Conservation (phyloP, 2,797 vertebrate species). For the Ctenosaura bakeri region DNA sequence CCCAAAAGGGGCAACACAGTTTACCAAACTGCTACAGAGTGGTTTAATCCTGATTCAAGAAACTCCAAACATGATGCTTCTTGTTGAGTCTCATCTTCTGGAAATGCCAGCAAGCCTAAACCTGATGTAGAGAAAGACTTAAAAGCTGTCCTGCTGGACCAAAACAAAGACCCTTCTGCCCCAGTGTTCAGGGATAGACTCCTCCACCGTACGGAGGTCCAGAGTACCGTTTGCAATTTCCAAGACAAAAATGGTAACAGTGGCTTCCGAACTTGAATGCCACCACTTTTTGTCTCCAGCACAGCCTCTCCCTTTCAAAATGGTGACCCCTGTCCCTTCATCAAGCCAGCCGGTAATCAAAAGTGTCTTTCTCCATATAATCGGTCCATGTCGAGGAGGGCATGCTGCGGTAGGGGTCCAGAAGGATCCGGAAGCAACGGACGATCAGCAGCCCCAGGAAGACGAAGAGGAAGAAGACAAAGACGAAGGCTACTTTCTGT, state of each 20-base stretch:
- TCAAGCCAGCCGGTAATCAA: slow-evolving; percentile 89
- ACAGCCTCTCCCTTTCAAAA: too few species aligned
- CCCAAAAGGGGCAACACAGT: neutral
- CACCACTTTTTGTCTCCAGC: accelerated
- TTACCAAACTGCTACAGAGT: neutral
- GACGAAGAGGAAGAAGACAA: slow-evolving; percentile 88
- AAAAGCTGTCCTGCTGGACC: neutral
- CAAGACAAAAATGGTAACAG: too few species aligned
- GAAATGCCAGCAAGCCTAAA: neutral
- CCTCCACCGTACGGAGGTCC: too few species aligned
- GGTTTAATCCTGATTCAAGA: too few species aligned
- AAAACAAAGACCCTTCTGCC: neutral
- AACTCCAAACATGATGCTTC: too few species aligned
- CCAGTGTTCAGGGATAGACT: neutral
- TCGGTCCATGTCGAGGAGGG: slow-evolving; percentile 90
- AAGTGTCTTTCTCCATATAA: slow-evolving; percentile 90
- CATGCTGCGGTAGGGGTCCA: slow-evolving; percentile 90
- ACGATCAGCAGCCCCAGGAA: slow-evolving; percentile 89
- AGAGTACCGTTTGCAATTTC: neutral
- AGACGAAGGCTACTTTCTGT: slow-evolving; percentile 88
- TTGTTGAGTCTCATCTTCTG: neutral
- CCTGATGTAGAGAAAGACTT: neutral
- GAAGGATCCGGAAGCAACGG: slow-evolving; percentile 89
- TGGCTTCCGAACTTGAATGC: too few species aligned
- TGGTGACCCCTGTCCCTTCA: accelerated